phyloP scores from a whole-genome alignment of 2,113 vertebrate genomes.

The Notothenia rossii region DNA sequence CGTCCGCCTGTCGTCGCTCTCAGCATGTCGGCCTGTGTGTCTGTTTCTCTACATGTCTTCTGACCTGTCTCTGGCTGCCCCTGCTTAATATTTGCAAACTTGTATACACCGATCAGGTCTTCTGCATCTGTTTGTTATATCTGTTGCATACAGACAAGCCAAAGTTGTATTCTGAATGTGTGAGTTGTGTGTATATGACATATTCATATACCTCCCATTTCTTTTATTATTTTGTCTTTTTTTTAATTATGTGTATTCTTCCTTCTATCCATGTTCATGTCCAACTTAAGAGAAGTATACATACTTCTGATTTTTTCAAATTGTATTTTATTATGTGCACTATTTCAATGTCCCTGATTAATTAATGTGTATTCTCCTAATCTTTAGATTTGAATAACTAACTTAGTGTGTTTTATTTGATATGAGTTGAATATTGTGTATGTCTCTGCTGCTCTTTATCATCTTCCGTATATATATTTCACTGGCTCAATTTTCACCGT shows the following conservation, averaged over 20 bases:
- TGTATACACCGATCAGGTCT: not conserved
- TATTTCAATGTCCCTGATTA: not conserved
- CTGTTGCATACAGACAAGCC: not conserved
- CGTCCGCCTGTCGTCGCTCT: constrained; percentile 26
- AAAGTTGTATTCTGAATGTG: not conserved
- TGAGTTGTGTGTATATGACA: not conserved
- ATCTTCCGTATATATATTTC: constrained; percentile 22
- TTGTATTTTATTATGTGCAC: not conserved
- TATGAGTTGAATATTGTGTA: not conserved
- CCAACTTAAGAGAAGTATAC: too few relatives aligned
- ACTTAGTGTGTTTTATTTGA: too few relatives aligned
- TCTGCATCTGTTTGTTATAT: not conserved
- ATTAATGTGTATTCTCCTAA: not conserved
- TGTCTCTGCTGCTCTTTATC: constrained; percentile 4
- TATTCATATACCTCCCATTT: not conserved
- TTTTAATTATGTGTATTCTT: not conserved
- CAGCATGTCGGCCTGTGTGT: constrained; percentile 18
- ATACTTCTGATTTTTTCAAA: too few relatives aligned
- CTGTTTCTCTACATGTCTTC: constrained; percentile 3
- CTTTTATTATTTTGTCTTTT: not conserved
- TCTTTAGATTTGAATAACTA: not conserved
- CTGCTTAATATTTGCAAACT: not conserved
- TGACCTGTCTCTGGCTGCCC: not conserved
- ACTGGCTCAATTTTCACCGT: constrained; percentile 44
- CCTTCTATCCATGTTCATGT: too few relatives aligned